A percentile compares a stretch with the other conserved stretches of the same genome.
Evolutionary conservation across 2,888 invertebrate species (phyloP).

Genomic region (Halocaridina rubra): DNA sequence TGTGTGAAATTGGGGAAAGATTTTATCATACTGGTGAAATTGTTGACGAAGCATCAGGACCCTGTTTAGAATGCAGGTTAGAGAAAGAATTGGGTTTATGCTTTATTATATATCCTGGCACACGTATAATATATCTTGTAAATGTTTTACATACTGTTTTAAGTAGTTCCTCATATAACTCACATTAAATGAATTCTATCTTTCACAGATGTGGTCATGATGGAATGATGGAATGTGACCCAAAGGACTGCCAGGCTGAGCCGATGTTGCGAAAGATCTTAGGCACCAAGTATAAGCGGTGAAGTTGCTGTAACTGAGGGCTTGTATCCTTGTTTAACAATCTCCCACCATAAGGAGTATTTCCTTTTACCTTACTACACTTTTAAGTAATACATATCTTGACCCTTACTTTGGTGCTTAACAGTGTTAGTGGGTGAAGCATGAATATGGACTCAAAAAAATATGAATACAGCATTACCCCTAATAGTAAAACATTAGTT

Average conservation of each 20-base stretch:
- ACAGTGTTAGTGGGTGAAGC: not conserved
- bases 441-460: no score
- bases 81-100: no score
- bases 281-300: constrained; percentile 32
- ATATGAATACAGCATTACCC: no score
- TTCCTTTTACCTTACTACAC: not conserved
- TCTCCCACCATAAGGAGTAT: not conserved
- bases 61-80: constrained; percentile 93
- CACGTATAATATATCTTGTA: no score
- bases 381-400: not conserved
- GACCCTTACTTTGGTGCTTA: not conserved
- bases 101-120: no score
- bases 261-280: constrained; percentile 86
- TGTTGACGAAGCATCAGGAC: constrained; percentile 87
- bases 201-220: constrained; percentile 86
- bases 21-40: constrained; percentile 88
- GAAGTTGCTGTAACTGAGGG: not conserved
- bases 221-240: constrained; percentile 95
- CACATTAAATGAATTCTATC: not conserved
- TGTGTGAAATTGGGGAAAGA: constrained; percentile 87
- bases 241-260: constrained; percentile 88
- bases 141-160: no score
- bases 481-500: not conserved
- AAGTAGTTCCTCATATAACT: not conserved
- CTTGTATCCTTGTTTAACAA: not conserved